Conservation (phyloP, 2,888 invertebrate genomes). For the Yponomeuta plumbellus region DNA sequence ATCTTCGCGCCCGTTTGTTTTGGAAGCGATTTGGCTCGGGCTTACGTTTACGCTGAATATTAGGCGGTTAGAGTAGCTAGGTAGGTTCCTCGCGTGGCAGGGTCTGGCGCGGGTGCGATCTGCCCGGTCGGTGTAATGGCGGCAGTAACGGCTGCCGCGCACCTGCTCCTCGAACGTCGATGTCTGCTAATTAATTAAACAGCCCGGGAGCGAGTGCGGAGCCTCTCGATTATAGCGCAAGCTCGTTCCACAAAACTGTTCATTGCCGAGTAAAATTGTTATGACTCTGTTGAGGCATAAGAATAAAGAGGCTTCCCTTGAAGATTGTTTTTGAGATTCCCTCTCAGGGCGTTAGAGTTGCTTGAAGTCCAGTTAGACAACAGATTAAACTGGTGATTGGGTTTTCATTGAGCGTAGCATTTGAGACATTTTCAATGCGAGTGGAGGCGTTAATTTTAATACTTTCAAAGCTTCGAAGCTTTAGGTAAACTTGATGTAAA, state of each 20-base stretch:
- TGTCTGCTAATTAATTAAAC: slow-evolving; percentile 65
- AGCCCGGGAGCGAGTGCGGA: slow-evolving; percentile 23
- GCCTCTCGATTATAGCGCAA: slow-evolving; percentile 37
- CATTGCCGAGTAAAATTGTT: slow-evolving; percentile 24
- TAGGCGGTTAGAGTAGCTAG: slow-evolving; percentile 41
- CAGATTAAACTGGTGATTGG: neutral
- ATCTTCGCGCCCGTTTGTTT: slow-evolving; percentile 30
- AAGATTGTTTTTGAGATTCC: slow-evolving; percentile 14
- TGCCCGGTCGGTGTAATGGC: slow-evolving; percentile 9
- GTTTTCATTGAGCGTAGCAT: slow-evolving; percentile 2
- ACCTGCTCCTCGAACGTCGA: slow-evolving; percentile 28
- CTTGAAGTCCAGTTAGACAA: slow-evolving; percentile 6
- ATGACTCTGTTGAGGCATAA: slow-evolving; percentile 33
- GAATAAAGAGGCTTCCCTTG: slow-evolving; percentile 10
- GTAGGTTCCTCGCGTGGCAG: neutral
- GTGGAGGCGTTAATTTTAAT: no score
- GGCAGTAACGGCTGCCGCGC: slow-evolving; percentile 21
- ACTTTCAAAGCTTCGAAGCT: no score
- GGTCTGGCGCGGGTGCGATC: slow-evolving; percentile 1
- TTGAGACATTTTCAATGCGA: neutral
- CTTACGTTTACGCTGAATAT: slow-evolving; percentile 67
- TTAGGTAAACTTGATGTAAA: no score
- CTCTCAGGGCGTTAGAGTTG: slow-evolving; percentile 2
- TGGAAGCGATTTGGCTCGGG: neutral
- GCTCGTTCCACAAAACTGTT: slow-evolving; percentile 40